Evolutionary conservation across 92 coral and sea anemone species (phyloP), one percentile per base, ranked within the genome.

Genomic region (Blastomussa wellsi): DNA sequence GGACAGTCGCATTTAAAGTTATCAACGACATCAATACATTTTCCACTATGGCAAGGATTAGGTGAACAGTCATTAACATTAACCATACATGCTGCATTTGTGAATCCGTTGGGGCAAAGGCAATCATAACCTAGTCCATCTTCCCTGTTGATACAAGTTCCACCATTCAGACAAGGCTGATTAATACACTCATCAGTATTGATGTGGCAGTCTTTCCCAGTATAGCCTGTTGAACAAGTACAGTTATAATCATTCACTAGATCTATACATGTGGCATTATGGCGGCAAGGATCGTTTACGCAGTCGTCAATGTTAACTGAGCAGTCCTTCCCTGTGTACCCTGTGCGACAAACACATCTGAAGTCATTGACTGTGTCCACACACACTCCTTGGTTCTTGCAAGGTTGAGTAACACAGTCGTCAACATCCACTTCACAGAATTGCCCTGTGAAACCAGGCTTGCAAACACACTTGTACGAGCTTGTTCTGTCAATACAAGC

Each of bases 131-230:
- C 82, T 6, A 29, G 80, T 51, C 88, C 83, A 59, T 83, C 87
- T 15, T 29, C 81, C 52, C 88, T 72, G 70, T 90, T 92, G n/a
- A 92, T 87, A 77, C 97, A 94, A 3, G 92, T 88, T 2, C 75
- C 95, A n/a, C 92, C 95, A 81, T 94, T 87, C 59, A 37, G 80
- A 75, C 97, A 94, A 20, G 95, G 97, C 20, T 79, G 89, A 78
- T 92, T 83, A 8, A 26, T 31, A 67, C 97, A 94, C 29, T 92
- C 93, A 28, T 94, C 86, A 28, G 81, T 22, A 48, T 92, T 89
- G 22, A 88, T 66, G 29, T 89, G 86, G 69, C 97, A 94, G 64
- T 90, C 91, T 69, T 89, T 94, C 6, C 97, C 97, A 26, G 87
- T 78, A 60, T 84, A 94, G 1, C 97, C 97, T 16, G 26, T 77